Evolutionary conservation across 2,113 vertebrate species (phyloP).

Genomic region (Neoarius graeffei): DNA sequence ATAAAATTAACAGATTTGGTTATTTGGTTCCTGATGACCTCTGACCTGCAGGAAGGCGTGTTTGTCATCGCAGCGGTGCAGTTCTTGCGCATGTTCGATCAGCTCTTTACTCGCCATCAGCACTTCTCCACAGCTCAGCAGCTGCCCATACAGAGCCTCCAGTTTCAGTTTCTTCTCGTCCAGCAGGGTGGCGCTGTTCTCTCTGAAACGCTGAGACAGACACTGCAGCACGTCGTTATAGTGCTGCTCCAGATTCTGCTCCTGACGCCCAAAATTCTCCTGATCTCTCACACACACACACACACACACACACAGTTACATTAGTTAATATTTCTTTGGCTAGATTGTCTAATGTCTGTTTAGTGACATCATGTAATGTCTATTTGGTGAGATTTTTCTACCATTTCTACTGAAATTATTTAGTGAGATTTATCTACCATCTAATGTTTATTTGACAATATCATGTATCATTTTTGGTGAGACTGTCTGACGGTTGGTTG

Average conservation of each 20-base stretch:
- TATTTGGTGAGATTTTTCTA: background rate
- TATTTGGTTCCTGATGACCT: background rate
- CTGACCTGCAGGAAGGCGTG: constrained; percentile 86
- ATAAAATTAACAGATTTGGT: background rate
- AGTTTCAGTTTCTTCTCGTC: constrained; percentile 87
- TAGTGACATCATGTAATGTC: background rate
- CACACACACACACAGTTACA: background rate
- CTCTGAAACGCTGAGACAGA: constrained; percentile 84
- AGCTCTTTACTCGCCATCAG: constrained; percentile 86
- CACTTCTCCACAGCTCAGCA: constrained; percentile 82
- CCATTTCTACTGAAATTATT: too few species aligned
- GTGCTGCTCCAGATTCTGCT: constrained; percentile 89
- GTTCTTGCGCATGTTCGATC: constrained; percentile 82
- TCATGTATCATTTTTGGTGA: background rate
- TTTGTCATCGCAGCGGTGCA: constrained; percentile 80
- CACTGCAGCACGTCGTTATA: constrained; percentile 87
- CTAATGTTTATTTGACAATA: too few species aligned
- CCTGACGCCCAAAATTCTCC: constrained; percentile 94
- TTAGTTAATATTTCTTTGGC: background rate
- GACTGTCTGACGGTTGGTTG: background rate
- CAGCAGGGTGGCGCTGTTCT: constrained; percentile 74
- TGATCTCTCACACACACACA: constrained; percentile 62
- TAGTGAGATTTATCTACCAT: too few species aligned
- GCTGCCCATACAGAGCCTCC: constrained; percentile 85
- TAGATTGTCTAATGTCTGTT: background rate